Base-by-base conservation (phyloP, 2,888 invertebrate genomes). In the Cecidostiba fungosa region DNA sequence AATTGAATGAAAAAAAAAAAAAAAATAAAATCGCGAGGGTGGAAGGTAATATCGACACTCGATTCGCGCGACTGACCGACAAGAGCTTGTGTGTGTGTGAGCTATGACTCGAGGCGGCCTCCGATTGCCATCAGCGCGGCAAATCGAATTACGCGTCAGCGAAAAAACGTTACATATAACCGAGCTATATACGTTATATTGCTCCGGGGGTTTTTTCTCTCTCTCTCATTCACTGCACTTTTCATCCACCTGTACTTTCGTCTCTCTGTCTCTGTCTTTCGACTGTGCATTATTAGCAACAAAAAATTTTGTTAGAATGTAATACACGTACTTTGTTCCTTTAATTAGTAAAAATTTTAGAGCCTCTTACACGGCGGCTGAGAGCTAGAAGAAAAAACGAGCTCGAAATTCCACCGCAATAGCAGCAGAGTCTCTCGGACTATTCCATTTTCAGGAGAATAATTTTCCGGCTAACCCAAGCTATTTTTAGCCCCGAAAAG, bases 71-170 rank as follows among this genome's bases (percentile, higher is more conserved):
- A 50, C 50, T 50, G 50, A 50, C 50, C 50, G 50, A 50, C 50
- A 19, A 50, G 50, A 50, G 19, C 50, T 16, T 50, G 16, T 50
- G 50, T 47, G 47, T 54, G 54, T n/a, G n/a, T 8, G n/a, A 59
- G 54, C 54, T n/a, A 59, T 59, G 54, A 5, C n/a, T 59, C 54
- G 54, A 59, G 6, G n/a, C 54, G 54, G 23, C 54, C 54, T 72
- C 39, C 72, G 72, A 72, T 72, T 72, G 72, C 70, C 36, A 36
- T 23, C 59, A 59, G 59, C 59, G 59, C 23, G 70, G 70, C 39
- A 72, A 72, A 72, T 72, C 72, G 72, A 72, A 72, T 72, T 39
- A 72, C 43, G 72, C 23, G 39, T 39, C 72, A 39, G 72, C 23
- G 43, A 39, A 72, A 39, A 72, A 72, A 72, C 29, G 26, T 66